Base-by-base conservation (phyloP, 2,888 invertebrate genomes). In the Chloroclystis v-ata region DNA sequence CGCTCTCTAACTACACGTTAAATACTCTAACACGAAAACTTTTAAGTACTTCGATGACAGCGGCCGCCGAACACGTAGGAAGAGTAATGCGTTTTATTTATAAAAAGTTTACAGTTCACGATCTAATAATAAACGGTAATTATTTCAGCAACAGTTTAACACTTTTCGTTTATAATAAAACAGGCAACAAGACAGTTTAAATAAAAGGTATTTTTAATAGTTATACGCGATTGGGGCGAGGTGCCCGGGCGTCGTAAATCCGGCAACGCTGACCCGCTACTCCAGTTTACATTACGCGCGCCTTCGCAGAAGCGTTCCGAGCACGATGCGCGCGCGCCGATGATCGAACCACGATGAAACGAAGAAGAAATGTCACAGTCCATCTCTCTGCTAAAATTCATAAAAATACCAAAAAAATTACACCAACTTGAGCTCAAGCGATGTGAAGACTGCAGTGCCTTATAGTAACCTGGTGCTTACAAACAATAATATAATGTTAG, bases 331-430 rank as follows among this genome's bases (percentile, higher is more conserved):
- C 56, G 52, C 44, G 52, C 45, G 55, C 53, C 64, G 61, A 60
- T 67, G 62, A 67, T 50, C 46, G 44, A 55, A 57, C 63, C 56
- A 59, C 49, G 60, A 86, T 85, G 85, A 85, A 83, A 82, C 82
- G 83, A 68, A 81, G 78, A 77, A 83, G 85, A 81, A 55, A 84
- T 84, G 85, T 78, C 78, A 72, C 81, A 75, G 75, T 66, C 72
- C 65, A 61, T 76, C 60, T 78, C 78, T 47, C 74, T 81, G 61
- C 72, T 83, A 57, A 82, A 83, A 65, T 84, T 78, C 63, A 83
- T 84, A 71, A 84, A 84, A 70, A 84, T 84, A 79, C 84, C 84
- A 65, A 82, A 80, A 72, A 83, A 84, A 66, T 61, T 78, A 70
- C 69, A 74, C 69, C 75, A 72, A 72, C 75, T 40, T 59, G 54